These are phyloP conservation scores for Plectropomus leopardus DNA, from an alignment of 2,113 vertebrate species.

Conservation along the genomic window DNA sequence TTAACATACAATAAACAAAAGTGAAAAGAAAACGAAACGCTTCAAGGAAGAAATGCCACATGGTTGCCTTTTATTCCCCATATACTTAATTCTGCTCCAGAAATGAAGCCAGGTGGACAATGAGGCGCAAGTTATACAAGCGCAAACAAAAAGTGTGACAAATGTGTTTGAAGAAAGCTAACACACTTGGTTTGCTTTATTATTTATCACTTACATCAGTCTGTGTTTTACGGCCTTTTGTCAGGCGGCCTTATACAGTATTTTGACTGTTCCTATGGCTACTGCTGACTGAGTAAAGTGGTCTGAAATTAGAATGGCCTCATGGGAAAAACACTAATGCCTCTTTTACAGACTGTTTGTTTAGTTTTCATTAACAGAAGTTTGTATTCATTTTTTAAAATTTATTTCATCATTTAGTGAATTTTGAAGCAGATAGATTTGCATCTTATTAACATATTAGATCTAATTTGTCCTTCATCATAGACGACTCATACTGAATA, in stretches of 20 bases:
- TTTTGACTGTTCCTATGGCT: conserved; percentile 73
- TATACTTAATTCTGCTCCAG: conserved; percentile 16
- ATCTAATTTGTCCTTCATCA: conserved; percentile 57
- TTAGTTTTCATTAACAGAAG: not conserved
- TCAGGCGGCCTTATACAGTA: conserved; percentile 42
- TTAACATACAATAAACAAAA: conserved; percentile 21
- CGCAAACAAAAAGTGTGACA: conserved; percentile 17
- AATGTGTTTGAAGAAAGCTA: not conserved
- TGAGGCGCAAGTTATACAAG: conserved; percentile 18
- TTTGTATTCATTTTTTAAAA: not conserved
- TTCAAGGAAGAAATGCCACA: conserved; percentile 20
- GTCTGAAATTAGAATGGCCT: conserved; percentile 52
- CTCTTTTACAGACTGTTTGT: conserved; percentile 25
- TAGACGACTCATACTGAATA: conserved; percentile 40
- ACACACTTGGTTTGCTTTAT: conserved; percentile 26
- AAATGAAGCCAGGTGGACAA: not conserved
- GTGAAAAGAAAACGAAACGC: not conserved
- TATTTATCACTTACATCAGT: conserved; percentile 39
- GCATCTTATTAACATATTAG: conserved; percentile 51
- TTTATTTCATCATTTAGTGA: not conserved
- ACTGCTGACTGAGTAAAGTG: conserved; percentile 48
- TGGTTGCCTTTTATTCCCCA: conserved; percentile 1
- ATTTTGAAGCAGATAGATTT: conserved; percentile 39
- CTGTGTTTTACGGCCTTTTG: conserved; percentile 49
- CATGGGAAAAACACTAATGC: conserved; percentile 34